Percentiles rank a stretch among this genome's conserved stretches.
These are phyloP conservation scores for Melipona quadrifasciata DNA, from an alignment of 1,140 invertebrate species.

Conservation along the genomic window DNA sequence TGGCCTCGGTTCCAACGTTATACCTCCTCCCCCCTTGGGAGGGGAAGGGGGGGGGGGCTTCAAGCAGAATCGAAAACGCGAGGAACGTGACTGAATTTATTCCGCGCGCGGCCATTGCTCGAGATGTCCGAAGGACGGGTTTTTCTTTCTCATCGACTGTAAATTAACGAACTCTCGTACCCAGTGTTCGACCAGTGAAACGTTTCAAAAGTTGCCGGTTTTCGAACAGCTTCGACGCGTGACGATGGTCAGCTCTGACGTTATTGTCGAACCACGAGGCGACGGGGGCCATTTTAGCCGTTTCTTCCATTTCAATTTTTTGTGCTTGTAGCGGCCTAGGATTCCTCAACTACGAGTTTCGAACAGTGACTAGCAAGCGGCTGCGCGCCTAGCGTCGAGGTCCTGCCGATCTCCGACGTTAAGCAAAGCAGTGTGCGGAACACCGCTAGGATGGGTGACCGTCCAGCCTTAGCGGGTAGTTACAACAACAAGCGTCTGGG, in stretches of 20 bases:
- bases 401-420: too few relatives aligned
- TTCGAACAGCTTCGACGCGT: slow-evolving; percentile 32
- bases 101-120: background rate
- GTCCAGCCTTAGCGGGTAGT: too few relatives aligned
- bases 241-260: background rate
- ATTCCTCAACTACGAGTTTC: too few relatives aligned
- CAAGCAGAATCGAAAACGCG: background rate
- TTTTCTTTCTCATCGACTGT: background rate
- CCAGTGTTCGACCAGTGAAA: slow-evolving; percentile 29
- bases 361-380: too few relatives aligned
- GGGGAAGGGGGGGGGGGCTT: background rate
- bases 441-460: too few relatives aligned
- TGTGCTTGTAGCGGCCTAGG: too few relatives aligned
- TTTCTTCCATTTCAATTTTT: too few relatives aligned
- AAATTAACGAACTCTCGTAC: slow-evolving; percentile 23
- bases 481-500: too few relatives aligned
- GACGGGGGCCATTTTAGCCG: background rate
- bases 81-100: background rate
- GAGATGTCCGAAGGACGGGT: background rate
- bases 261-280: background rate
- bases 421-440: too few relatives aligned
- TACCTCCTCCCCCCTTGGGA: too few relatives aligned
- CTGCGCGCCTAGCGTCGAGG: too few relatives aligned
- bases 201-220: slow-evolving; percentile 41
- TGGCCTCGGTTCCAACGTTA: too few relatives aligned